Evolutionary conservation across 2,113 vertebrate genomes (phyloP).

Genomic region (Anolis carolinensis): DNA sequence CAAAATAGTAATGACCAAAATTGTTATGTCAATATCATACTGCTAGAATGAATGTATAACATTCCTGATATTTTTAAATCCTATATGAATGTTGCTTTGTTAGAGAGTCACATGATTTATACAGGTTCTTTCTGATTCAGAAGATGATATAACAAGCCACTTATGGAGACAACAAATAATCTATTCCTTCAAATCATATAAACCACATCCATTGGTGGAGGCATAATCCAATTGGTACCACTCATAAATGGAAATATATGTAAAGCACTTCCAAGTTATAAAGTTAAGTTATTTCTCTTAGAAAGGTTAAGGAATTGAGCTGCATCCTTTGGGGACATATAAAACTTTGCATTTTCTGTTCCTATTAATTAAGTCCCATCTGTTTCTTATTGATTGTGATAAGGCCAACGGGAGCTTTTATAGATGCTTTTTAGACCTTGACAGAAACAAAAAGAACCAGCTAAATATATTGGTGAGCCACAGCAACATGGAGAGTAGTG

Average conservation of each 20-base stretch:
- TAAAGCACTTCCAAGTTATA: neutral
- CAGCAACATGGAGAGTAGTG: neutral
- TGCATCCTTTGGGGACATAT: slow-evolving; percentile 4
- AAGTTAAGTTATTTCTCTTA: neutral
- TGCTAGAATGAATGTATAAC: neutral
- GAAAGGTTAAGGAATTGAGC: slow-evolving; percentile 30
- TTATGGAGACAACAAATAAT: neutral
- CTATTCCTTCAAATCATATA: neutral
- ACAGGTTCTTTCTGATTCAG: neutral
- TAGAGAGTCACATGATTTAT: neutral
- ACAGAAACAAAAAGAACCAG: slow-evolving; percentile 8
- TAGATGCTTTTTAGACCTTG: neutral
- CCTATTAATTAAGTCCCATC: slow-evolving; percentile 26
- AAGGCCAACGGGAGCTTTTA: slow-evolving; percentile 1
- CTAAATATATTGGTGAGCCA: slow-evolving; percentile 7
- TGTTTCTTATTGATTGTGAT: slow-evolving; percentile 7
- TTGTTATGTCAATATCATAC: neutral
- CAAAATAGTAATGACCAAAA: neutral
- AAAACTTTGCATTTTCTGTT: slow-evolving; percentile 19
- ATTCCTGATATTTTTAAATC: neutral
- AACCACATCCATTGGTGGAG: neutral
- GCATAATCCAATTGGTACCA: neutral
- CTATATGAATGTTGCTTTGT: neutral
- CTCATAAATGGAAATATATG: neutral
- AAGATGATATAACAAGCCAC: accelerated